Base-by-base conservation (phyloP, 64 coral and sea anemone species). In the Montipora capricornis region DNA sequence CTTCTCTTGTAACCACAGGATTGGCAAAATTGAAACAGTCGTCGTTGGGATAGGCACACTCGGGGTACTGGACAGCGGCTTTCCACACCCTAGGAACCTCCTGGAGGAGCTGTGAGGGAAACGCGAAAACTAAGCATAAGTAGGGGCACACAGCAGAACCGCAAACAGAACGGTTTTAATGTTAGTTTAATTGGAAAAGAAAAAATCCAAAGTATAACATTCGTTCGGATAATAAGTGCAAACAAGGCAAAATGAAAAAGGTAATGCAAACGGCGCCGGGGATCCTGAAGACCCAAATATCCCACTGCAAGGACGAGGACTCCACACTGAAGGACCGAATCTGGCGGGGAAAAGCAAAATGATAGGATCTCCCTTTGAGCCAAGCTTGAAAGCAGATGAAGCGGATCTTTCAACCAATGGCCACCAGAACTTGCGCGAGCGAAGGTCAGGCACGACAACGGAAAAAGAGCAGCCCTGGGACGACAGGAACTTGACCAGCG, bases 241-340 rank as follows among this genome's bases (percentile, higher is more conserved):
- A 47, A 29, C 0, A 77, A 77, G 20, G 74, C 20, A 22, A 77
- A 77, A 6, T 77, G 0, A 82, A 82, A 20, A 57, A 82, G 50
- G 8, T 82, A 82, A 49, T 49, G 20, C 3, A 55, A 55, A 29
- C 29, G 12, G 29, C 24, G 44, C 47, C 49, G 75, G 88, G 52
- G 55, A 79, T 67, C 8, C 75, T 29, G 76, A 90, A 80, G 20
- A 90, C 88, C 75, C 88, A 90, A 69, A 89, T n/a, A 74, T 74
- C 71, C 87, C 87, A 89, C 74, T 76, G 73, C 51, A 58, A 15
- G 73, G 87, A 5, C 75, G 70, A 26, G 46, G 22, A 12, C 20
- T 26, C 29, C 64, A 89, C 64, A 51, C 73, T 19, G 71, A n/a
- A 13, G 48, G 17, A 44, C 70, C 17, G n/a, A 44, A 60, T 77